Evolutionary conservation across 2,113 vertebrate species (phyloP), one percentile per base, ranked within the genome.

Genomic region (Hemichromis elongatus): DNA sequence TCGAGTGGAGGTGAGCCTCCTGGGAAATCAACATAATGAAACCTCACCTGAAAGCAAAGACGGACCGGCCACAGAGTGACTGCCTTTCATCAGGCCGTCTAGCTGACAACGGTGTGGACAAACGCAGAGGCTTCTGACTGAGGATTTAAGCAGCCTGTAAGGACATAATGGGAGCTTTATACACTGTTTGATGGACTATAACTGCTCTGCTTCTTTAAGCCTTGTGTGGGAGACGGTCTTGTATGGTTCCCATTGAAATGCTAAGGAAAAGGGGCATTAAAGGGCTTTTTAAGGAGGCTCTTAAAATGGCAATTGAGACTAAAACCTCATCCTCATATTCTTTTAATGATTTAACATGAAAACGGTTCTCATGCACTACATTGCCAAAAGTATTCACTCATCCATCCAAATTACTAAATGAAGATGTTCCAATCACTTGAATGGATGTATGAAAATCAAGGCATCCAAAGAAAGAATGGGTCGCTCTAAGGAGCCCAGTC

Each of bases 11-110:
- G 81, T 26, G 66, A 73, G 79, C 53, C 90, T 86, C 83, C 70
- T 24, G 90, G 88, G 91, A 91, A 91, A 91, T 86, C 81, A 87
- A 79, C 68, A 56, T 85, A 86, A 90, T 88, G 55, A 82, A 92
- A 89, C 37, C 61, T 84, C 88, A 88, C 84, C 82, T 88, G 83
- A 59, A 89, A 86, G 78, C 80, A 79, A 70, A 52, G 77, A 75
- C 10, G 5, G 50, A 66, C 13, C 24, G 3, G 75, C 53, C 2
- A 2, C 75, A 57, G 61, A 77, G 57, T 7, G 83, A 91, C 66
- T 63, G 73, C 12, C 80, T 77, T 80, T 80, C 73, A 83, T 84
- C 66, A 61, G 37, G n/a, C 11, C 24, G 35, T 86, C 57, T 61
- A 47, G 11, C 18, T 9, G 35, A 50, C 2, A 45, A 26, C 18